Base-by-base conservation (phyloP, 2,113 vertebrate genomes). In the Myocastor coypus region DNA sequence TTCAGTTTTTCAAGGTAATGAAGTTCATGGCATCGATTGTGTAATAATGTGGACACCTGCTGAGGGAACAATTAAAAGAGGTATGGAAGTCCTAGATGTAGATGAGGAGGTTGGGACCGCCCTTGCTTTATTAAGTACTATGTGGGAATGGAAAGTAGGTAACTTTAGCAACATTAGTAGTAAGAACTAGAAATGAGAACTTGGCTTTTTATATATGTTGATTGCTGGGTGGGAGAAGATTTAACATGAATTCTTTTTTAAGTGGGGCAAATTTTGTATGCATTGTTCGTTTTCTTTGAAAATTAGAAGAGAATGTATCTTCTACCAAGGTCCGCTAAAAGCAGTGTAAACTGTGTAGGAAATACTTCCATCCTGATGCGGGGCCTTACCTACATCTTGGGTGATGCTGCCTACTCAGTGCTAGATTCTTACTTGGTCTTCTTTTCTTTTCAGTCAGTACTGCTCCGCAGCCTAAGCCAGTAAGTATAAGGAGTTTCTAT, bases 381-480 rank as follows among this genome's bases (percentile, higher is more conserved):
- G 13, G 32, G 8, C 81, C 63, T 81, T 87, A 30, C 32, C 46
- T 78, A 40, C 85, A 22, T 32, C 28, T 83, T 55, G 42, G n/a
- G 69, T 85, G 84, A 11, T 63, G 30, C 63, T 63, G 42, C 42
- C n/a, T 94, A 26, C 34, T 80, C 10, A 83, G 50, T 84, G 59
- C 73, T 46, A 42, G 69, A 34, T 80, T 95, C 95, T 97, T 34
- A 97, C 77, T 91, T 97, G 12, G 9, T 95, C 95, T 63, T 98
- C 64, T 98, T 98, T 98, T 85, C 81, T 66, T 98, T 98, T 97
- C 98, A 99, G 99, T 99, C 98, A 99, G 99, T 97, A 99, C 99
- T 96, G 99, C 99, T 50, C 99, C 99, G 14, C 98, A 99, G 83
- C 99, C 99, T 83, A 99, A 99, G 99, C 99, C 99, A 97, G 99